Percentiles rank a stretch among this genome's conserved stretches.
phyloP scores from a whole-genome alignment of 2,888 invertebrate species.

The Antitype chi region DNA sequence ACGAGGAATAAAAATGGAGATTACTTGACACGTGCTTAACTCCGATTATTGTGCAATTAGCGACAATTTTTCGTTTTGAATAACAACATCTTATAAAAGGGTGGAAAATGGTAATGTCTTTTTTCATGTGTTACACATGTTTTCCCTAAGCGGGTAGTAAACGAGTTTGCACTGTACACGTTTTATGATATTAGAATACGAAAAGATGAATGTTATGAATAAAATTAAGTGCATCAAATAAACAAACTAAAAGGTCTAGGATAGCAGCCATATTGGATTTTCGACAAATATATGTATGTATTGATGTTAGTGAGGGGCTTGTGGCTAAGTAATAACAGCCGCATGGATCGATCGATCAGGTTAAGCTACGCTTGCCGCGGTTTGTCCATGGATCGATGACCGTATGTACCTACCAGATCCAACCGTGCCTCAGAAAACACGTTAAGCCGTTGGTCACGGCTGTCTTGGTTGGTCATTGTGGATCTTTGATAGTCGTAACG shows the following conservation, averaged over 20 bases:
- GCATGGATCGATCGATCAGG: too few species aligned
- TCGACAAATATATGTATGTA: neutral
- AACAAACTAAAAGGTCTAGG: neutral
- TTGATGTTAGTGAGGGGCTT: neutral
- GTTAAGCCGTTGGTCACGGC: too few species aligned
- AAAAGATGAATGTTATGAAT: constrained; percentile 1
- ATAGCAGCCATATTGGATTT: neutral
- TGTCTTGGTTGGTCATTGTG: too few species aligned
- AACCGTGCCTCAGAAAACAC: too few species aligned
- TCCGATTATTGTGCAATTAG: constrained; percentile 65
- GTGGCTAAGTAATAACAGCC: too few species aligned
- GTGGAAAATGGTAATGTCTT: neutral
- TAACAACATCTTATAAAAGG: constrained; percentile 37
- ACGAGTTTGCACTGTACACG: constrained; percentile 1
- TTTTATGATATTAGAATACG: too few species aligned
- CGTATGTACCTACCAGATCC: too few species aligned
- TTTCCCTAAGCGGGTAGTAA: neutral
- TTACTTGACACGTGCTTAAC: too few species aligned
- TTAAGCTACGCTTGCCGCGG: too few species aligned
- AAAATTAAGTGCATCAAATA: neutral
- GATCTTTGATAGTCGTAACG: too few species aligned
- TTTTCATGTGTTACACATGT: constrained; percentile 24
- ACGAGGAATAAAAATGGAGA: too few species aligned
- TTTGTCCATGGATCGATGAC: too few species aligned
- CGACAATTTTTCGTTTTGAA: constrained; percentile 45